Base-by-base conservation (phyloP, 2,797 vertebrate genomes). In the Parauchenoglanis punctatus region DNA sequence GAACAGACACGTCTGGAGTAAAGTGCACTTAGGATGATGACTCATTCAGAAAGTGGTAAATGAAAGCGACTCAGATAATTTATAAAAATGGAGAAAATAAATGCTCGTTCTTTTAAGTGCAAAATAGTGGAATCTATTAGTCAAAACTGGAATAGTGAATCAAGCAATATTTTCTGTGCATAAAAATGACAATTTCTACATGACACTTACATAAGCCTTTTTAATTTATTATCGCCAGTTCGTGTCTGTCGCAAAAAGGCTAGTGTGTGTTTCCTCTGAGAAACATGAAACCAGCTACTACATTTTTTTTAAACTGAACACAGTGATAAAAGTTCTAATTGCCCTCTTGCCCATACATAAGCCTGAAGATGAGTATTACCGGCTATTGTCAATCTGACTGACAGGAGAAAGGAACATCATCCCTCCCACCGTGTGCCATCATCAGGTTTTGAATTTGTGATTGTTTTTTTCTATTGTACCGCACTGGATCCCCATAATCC, bases 1-100 rank as follows among this genome's bases (percentile, higher is more conserved):
- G 31, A 87, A 84, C 35, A 82, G 63, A 76, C 78, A 20, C 11
- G 67, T 86, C 80, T 63, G 35, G 81, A 82, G 86, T 87, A 81
- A 87, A 81, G 40, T 65, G 61, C 61, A 76, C 80, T 75, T 84
- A 81, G 59, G 25, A 68, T 35, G 85, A 89, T 81, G 84, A 89
- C 49, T 73, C 65, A 83, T 59, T 90, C 25, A 4, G 40, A 63
- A 86, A 81, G 68, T 6, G 18, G 35, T 67, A 87, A 82, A 83
- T 85, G 35, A 77, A 77, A 88, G n/a, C 40, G 4, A 40, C 56
- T 68, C 25, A 40, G 23, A 18, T 35, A 28, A 61, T 75, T 81
- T 85, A 78, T 28, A 73, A 82, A 73, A 65, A 56, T 13, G 56
- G 65, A 4, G 35, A 8, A 80, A 80, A 59, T 81, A 75, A 87